phyloP scores from a whole-genome alignment of 2,113 vertebrate species.

The Chaetorhynchus papuensis region DNA sequence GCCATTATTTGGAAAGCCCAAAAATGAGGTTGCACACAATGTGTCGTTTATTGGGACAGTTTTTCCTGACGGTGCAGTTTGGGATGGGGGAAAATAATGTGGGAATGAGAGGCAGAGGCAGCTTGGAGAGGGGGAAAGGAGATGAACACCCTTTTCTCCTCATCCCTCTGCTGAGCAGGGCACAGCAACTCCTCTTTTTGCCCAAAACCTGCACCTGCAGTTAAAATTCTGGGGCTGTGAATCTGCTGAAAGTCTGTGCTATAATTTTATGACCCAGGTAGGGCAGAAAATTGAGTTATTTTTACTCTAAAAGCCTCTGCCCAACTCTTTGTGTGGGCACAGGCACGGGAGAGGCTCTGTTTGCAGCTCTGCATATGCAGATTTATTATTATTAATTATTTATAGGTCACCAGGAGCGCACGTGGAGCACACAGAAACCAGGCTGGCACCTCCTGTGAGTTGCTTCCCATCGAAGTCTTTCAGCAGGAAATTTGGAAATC shows the following conservation, averaged over 20 bases:
- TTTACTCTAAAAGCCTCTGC: neutral
- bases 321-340: neutral
- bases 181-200: neutral
- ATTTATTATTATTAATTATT: neutral
- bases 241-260: neutral
- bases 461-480: neutral
- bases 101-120: neutral
- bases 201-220: neutral
- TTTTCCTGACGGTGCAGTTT: neutral
- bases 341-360: neutral
- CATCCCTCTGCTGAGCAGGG: neutral
- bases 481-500: neutral
- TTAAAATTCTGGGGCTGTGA: neutral
- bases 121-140: neutral
- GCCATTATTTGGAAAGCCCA: neutral
- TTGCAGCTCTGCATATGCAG: neutral
- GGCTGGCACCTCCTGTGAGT: neutral
- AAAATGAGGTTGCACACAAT: neutral
- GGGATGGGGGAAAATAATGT: neutral
- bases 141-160: neutral
- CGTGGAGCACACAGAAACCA: neutral
- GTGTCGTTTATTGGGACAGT: neutral
- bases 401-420: neutral
- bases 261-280: no score
- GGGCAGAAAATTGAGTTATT: neutral